Conservation (phyloP, 2,113 vertebrate species). For the Gasterosteus nipponicus region DNA sequence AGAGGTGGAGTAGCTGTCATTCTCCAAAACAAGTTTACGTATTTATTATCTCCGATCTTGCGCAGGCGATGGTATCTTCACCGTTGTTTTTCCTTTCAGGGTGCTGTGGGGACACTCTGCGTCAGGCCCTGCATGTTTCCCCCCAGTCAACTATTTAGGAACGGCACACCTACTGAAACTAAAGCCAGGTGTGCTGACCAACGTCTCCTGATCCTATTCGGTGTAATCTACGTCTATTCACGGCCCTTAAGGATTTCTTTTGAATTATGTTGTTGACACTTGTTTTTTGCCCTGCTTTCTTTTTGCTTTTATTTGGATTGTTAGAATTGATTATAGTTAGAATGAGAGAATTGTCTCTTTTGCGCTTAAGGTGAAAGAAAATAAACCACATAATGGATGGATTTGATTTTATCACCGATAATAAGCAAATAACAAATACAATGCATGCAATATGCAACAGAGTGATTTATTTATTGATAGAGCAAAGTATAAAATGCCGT, state of each 20-base stretch:
- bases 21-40: background rate
- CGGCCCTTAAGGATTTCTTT: background rate
- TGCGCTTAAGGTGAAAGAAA: background rate
- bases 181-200: conserved; percentile 67
- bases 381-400: background rate
- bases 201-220: background rate
- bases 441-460: background rate
- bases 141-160: conserved; percentile 59
- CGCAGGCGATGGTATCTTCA: background rate
- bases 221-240: background rate
- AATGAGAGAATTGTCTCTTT: background rate
- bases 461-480: background rate
- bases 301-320: conserved; percentile 1
- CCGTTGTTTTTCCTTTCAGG: conserved; percentile 54
- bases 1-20: conserved; percentile 68
- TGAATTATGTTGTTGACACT: background rate
- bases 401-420: background rate
- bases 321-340: background rate
- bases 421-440: background rate
- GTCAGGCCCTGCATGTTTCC: conserved; percentile 76
- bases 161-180: conserved; percentile 62
- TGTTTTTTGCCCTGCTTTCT: background rate
- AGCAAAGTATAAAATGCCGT: background rate
- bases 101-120: conserved; percentile 64
- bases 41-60: background rate